A percentile compares a stretch with the other conserved stretches of the same genome.
Evolutionary conservation across 1,140 invertebrate species (phyloP).

Genomic region (Cydia strobilella): DNA sequence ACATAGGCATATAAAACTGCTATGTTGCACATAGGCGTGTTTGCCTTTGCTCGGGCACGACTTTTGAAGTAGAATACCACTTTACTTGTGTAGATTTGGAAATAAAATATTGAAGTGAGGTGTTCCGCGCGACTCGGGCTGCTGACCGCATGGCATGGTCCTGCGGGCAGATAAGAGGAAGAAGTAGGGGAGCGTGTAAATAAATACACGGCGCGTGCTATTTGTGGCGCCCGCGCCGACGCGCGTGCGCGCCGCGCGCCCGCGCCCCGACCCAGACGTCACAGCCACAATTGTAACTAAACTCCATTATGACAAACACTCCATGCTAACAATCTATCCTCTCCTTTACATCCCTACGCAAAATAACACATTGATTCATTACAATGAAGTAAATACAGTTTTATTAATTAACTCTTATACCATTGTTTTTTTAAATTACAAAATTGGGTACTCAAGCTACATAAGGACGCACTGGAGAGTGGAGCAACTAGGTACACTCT

Average conservation of each 20-base stretch:
- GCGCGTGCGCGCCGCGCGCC: slow-evolving; percentile 53
- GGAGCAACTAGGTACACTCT: too few relatives aligned
- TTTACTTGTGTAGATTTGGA: background rate
- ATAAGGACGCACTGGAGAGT: too few relatives aligned
- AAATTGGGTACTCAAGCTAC: too few relatives aligned
- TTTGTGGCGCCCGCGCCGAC: slow-evolving; percentile 53
- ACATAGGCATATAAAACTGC: too few relatives aligned
- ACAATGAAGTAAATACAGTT: too few relatives aligned
- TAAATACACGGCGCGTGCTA: slow-evolving; percentile 63
- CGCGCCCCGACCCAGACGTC: background rate
- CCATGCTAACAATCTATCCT: background rate
- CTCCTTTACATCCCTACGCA: background rate
- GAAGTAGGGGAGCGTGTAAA: slow-evolving; percentile 62
- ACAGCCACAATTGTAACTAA: slow-evolving; percentile 8
- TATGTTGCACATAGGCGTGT: too few relatives aligned
- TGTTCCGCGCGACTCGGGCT: slow-evolving; percentile 27
- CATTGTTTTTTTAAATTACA: too few relatives aligned
- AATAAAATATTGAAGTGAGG: background rate
- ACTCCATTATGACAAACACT: background rate
- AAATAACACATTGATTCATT: background rate
- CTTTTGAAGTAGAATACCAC: too few relatives aligned
- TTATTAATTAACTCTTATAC: too few relatives aligned
- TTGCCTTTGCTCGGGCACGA: too few relatives aligned
- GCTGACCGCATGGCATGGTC: slow-evolving; percentile 32
- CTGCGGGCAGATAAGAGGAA: slow-evolving; percentile 46